These are phyloP conservation scores for Torymus texanus DNA, from an alignment of 2,888 invertebrate genomes.

Conservation along the genomic window DNA sequence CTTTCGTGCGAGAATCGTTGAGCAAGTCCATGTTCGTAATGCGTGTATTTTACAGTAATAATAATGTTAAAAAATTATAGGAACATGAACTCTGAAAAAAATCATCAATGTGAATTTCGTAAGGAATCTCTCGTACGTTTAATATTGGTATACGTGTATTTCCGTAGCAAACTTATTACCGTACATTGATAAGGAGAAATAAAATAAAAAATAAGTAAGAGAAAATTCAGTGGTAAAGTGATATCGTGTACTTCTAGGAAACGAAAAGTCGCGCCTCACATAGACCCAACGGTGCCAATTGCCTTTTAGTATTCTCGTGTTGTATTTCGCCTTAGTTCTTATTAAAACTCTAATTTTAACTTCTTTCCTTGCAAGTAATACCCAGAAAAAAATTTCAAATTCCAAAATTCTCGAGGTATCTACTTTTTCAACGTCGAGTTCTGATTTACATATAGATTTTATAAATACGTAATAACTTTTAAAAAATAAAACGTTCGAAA, in stretches of 20 bases:
- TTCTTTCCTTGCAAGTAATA: too few species aligned
- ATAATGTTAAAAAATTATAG: constrained; percentile 14
- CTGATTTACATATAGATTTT: constrained; percentile 34
- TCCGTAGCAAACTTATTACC: constrained; percentile 51
- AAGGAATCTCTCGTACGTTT: constrained; percentile 55
- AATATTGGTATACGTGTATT: constrained; percentile 61
- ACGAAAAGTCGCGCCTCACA: constrained; percentile 51
- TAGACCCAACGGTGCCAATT: constrained; percentile 61
- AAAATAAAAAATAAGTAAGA: constrained; percentile 3
- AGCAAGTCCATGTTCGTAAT: constrained; percentile 42
- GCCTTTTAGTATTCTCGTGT: constrained; percentile 35
- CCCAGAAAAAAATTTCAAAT: background rate
- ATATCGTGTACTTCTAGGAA: constrained; percentile 55
- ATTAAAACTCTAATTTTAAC: background rate
- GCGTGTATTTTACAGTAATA: constrained; percentile 52
- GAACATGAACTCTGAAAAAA: constrained; percentile 51
- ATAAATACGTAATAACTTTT: constrained; percentile 38
- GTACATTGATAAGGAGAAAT: constrained; percentile 33
- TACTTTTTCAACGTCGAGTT: constrained; percentile 18
- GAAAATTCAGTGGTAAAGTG: constrained; percentile 12
- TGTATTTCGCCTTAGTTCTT: background rate
- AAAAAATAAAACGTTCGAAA: constrained; percentile 37
- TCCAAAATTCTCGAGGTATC: constrained; percentile 20
- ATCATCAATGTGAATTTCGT: constrained; percentile 51
- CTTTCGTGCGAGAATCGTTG: constrained; percentile 48